Percentiles rank a stretch among this genome's conserved stretches.
Evolutionary conservation across 2,113 vertebrate species (phyloP).

Genomic region (Psophia crepitans): DNA sequence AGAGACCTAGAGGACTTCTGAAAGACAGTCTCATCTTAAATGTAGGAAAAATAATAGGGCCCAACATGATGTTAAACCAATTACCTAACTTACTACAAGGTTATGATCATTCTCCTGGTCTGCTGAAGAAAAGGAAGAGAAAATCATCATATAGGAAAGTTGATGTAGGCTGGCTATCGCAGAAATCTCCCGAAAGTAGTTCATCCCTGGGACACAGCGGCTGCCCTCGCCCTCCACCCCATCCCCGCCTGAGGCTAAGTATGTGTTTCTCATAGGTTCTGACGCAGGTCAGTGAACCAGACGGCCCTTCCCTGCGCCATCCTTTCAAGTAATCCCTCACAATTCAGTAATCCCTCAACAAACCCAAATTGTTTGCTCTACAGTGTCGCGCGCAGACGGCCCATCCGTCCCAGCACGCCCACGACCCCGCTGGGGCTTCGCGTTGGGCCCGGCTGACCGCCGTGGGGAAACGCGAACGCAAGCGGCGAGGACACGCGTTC

Average conservation of each 20-base stretch:
- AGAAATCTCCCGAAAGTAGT: neutral
- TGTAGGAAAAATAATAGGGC: neutral
- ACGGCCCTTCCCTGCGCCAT: neutral
- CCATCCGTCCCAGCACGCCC: neutral
- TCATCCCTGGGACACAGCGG: fast-evolving
- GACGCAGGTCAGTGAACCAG: neutral
- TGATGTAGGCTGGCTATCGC: too few species aligned
- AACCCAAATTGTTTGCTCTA: neutral
- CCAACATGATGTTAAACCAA: neutral
- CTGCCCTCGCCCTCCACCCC: too few species aligned
- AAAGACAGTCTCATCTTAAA: neutral
- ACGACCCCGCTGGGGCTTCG: fast-evolving
- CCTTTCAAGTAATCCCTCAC: neutral
- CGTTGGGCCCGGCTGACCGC: fast-evolving
- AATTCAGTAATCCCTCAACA: neutral
- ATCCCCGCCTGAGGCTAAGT: fast-evolving
- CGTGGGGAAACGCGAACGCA: fast-evolving
- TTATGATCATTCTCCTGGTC: neutral
- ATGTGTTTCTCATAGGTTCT: neutral
- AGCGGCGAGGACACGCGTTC: fast-evolving
- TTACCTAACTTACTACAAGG: neutral
- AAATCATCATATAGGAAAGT: neutral
- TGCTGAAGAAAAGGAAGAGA: neutral
- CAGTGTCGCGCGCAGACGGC: fast-evolving
- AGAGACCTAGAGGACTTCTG: neutral